A percentile compares a stretch with the other conserved stretches of the same genome.
Conservation (phyloP, 2,797 vertebrate genomes). For the Glyptemys insculpta region DNA sequence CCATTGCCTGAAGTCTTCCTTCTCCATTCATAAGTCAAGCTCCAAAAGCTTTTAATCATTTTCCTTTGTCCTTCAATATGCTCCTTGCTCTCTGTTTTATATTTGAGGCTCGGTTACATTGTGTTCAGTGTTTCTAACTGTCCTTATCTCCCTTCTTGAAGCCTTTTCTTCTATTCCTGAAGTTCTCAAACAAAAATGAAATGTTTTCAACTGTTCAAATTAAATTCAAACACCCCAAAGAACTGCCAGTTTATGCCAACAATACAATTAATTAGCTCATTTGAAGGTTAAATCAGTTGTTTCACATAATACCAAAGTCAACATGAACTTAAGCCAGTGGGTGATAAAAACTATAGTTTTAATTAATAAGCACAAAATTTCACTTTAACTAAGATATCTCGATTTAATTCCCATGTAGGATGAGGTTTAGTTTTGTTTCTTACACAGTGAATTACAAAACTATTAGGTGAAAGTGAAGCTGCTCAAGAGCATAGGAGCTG, state of each 20-base stretch:
- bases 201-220: background rate
- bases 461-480: background rate
- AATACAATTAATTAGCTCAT: background rate
- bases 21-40: background rate
- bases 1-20: background rate
- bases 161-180: background rate
- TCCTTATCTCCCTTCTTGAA: constrained; percentile 26
- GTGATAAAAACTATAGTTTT: background rate
- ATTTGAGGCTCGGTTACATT: constrained; percentile 4
- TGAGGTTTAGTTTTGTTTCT: background rate
- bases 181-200: background rate
- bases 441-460: background rate
- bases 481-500: background rate
- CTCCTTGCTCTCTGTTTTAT: background rate
- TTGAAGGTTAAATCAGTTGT: background rate
- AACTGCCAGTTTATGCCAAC: constrained; percentile 13
- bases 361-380: background rate
- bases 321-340: background rate
- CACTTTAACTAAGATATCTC: background rate
- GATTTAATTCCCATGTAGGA: background rate
- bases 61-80: constrained; percentile 3
- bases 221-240: constrained; percentile 7
- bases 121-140: background rate
- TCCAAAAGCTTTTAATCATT: background rate
- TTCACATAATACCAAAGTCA: constrained; percentile 5